phyloP scores from a whole-genome alignment of 2,797 vertebrate species.

The Hozukius guyotensis region DNA sequence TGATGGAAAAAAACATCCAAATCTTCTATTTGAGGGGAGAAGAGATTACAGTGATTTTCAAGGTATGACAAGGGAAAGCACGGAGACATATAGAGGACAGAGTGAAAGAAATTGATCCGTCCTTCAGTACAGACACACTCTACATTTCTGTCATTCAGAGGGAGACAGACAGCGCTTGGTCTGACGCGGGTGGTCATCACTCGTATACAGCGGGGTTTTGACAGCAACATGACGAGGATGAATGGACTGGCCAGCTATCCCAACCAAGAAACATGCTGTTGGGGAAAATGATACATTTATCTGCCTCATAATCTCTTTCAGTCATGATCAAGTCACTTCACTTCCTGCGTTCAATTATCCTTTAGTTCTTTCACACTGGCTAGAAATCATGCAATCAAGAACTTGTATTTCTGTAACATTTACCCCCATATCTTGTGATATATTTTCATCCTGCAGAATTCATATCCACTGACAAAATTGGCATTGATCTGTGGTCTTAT shows the following conservation, averaged over 20 bases:
- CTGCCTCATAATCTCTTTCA: constrained; percentile 50
- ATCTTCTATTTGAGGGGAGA: constrained; percentile 40
- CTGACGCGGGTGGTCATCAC: constrained; percentile 80
- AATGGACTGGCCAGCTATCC: constrained; percentile 68
- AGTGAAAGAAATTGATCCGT: constrained; percentile 76
- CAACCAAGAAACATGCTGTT: constrained; percentile 57
- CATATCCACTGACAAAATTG: neutral
- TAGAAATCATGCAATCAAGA: neutral
- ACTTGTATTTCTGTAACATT: neutral
- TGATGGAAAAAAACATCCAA: constrained; percentile 18
- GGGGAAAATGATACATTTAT: constrained; percentile 59
- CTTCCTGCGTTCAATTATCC: constrained; percentile 5
- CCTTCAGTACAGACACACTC: constrained; percentile 68
- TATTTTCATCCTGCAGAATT: constrained; percentile 1
- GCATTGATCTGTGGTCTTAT: constrained; percentile 1
- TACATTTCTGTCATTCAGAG: constrained; percentile 82
- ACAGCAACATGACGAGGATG: constrained; percentile 83
- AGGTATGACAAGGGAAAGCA: constrained; percentile 58
- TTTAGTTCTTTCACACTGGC: neutral
- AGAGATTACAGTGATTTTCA: constrained; percentile 54
- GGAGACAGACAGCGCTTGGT: constrained; percentile 70
- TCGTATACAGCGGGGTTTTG: constrained; percentile 76
- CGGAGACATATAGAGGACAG: constrained; percentile 49
- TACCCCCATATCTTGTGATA: neutral
- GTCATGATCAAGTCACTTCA: constrained; percentile 26